These are phyloP conservation scores for Amphipoea oculea DNA, from an alignment of 2,888 invertebrate species.

Conservation along the genomic window DNA sequence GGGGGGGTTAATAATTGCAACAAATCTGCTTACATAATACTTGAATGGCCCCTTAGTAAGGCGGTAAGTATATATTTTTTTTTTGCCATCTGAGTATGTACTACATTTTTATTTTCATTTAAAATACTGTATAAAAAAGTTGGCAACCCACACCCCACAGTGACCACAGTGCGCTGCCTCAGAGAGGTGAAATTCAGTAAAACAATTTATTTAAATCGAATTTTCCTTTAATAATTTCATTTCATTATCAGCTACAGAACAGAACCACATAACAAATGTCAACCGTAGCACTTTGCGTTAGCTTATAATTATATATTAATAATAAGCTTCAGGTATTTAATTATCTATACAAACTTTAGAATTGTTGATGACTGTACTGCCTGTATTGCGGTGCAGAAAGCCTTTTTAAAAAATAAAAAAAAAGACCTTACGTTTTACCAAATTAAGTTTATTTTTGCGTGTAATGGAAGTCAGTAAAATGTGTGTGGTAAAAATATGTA, in stretches of 20 bases:
- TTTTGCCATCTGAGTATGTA: too few relatives aligned
- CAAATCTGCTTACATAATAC: too few relatives aligned
- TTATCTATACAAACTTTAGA: constrained; percentile 57
- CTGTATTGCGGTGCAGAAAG: constrained; percentile 61
- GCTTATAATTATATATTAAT: constrained; percentile 52
- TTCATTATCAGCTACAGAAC: constrained; percentile 72
- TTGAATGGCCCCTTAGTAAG: too few relatives aligned
- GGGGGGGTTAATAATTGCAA: too few relatives aligned
- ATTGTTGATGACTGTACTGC: constrained; percentile 40
- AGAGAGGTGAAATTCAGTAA: constrained; percentile 43
- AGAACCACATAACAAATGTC: constrained; percentile 75
- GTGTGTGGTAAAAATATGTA: constrained; percentile 4
- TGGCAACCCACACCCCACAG: too few relatives aligned
- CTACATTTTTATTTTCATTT: too few relatives aligned
- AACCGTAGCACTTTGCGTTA: constrained; percentile 66
- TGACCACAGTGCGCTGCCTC: too few relatives aligned
- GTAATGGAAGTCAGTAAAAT: constrained; percentile 59
- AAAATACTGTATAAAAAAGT: too few relatives aligned
- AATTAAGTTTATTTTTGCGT: constrained; percentile 31
- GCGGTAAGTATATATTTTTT: too few relatives aligned
- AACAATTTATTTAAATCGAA: constrained; percentile 65
- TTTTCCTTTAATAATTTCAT: constrained; percentile 76
- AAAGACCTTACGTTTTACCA: neutral
- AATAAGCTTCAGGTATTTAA: constrained; percentile 50
- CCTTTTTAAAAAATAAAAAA: constrained; percentile 22